phyloP scores from a whole-genome alignment of 2,113 vertebrate genomes.

The Scopus umbretta region DNA sequence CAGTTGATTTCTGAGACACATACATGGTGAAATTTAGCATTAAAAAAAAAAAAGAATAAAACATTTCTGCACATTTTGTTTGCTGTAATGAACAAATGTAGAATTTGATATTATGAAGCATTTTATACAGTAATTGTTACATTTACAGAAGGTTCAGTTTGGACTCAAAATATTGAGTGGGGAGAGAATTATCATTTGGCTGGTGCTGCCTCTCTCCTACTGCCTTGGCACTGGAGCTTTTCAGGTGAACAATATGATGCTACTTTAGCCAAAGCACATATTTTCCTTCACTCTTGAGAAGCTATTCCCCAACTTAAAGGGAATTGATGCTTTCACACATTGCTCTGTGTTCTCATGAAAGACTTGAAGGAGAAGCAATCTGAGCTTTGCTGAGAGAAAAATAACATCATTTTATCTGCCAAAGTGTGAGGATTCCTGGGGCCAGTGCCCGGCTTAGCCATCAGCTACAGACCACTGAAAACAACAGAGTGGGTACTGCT shows the following conservation, averaged over 20 bases:
- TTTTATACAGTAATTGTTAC: not conserved
- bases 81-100: not conserved
- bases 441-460: not conserved
- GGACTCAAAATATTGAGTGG: not conserved
- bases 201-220: not conserved
- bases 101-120: not conserved
- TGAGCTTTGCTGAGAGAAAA: not conserved
- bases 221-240: not conserved
- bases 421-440: not conserved
- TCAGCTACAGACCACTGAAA: not conserved
- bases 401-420: not conserved
- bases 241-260: not conserved
- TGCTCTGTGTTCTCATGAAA: not conserved
- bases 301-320: not conserved
- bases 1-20: not conserved
- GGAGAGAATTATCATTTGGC: not conserved
- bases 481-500: not conserved
- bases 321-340: not conserved
- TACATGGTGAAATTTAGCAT: not conserved
- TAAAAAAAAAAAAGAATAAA: not conserved
- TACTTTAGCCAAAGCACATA: not conserved
- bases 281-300: not conserved
- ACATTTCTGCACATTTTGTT: not conserved
- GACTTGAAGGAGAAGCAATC: not conserved
- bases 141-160: not conserved